Evolutionary conservation across 2,888 invertebrate genomes (phyloP).

Genomic region (Yponomeuta evonymella): DNA sequence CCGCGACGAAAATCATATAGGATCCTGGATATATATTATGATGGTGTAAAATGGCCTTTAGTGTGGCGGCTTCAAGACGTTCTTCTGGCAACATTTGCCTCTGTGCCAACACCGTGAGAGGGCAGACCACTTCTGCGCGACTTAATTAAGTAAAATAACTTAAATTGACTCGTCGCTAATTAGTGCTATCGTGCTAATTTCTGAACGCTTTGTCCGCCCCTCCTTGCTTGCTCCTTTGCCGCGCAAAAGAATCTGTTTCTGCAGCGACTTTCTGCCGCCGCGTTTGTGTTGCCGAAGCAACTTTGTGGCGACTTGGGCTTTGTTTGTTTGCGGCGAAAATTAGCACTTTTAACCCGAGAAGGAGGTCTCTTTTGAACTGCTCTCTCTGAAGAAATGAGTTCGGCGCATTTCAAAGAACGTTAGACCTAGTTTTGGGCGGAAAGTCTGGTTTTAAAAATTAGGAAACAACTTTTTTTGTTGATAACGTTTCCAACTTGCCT

Average conservation of each 20-base stretch:
- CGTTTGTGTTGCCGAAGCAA: slow-evolving; percentile 60
- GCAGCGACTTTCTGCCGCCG: slow-evolving; percentile 58
- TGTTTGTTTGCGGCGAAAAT: slow-evolving; percentile 14
- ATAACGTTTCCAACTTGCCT: no score
- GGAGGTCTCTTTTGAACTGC: slow-evolving; percentile 9
- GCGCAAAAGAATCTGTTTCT: slow-evolving; percentile 74
- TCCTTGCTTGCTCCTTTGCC: slow-evolving; percentile 62
- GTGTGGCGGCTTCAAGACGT: no score
- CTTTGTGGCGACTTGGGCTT: slow-evolving; percentile 26
- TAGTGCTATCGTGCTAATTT: slow-evolving; percentile 72
- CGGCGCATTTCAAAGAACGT: not conserved
- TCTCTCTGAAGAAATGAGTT: not conserved
- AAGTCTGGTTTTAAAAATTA: slow-evolving; percentile 22
- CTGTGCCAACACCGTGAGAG: not conserved
- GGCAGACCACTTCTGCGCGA: slow-evolving; percentile 70
- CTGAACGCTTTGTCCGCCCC: slow-evolving; percentile 67
- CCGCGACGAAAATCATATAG: no score
- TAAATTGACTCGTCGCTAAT: slow-evolving; percentile 73
- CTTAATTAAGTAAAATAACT: slow-evolving; percentile 76
- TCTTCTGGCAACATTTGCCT: not conserved
- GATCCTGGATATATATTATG: no score
- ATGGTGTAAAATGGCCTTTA: no score
- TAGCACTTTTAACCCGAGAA: slow-evolving; percentile 10
- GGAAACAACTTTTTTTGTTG: not conserved
- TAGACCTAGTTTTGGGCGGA: slow-evolving; percentile 20